Base-by-base conservation (phyloP, 2,888 invertebrate genomes). In the Apotomis turbidana region DNA sequence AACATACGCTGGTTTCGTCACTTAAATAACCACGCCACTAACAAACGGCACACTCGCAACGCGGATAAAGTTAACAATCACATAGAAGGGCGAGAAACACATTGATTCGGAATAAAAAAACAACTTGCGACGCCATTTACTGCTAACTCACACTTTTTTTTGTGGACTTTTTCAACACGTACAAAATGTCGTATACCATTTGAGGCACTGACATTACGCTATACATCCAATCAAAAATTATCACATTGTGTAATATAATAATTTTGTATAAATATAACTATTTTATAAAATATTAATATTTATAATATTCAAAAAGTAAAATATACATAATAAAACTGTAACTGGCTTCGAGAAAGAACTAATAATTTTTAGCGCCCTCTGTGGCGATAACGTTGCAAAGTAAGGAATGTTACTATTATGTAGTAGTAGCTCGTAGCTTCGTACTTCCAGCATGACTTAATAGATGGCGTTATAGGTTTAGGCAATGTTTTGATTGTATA, bases 41-140 rank as follows among this genome's bases (percentile, higher is more conserved):
- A 78, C 78, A 76, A 79, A 79, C 79, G 81, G 81, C 81, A 83
- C 82, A 83, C 75, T 82, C 79, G 82, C 78, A 83, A 81, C 79
- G 78, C 73, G 75, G 79, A 81, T 77, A 82, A 78, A 78, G 81
- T 79, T 76, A 78, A 80, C 76, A 82, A 84, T 81, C 78, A 80
- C 82, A 78, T 78, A 78, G 71, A 83, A 81, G 78, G 81, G 86
- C 85, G 86, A 88, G 89, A 90, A 90, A 90, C 86, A 87, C 87
- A 88, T 84, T 87, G 84, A 85, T 86, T 84, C 83, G 78, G 84
- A 87, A 85, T 90, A 90, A 90, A 93, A 27, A 93, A 91, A 93
- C 92, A 93, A 92, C 89, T 88, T 89, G 88, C 90, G 93, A 93
- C 93, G 93, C 93, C 93, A 93, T 93, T 93, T 92, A 84, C 81